These are phyloP conservation scores for Alaudala cheleensis DNA, from an alignment of 2,113 vertebrate genomes.

Conservation along the genomic window DNA sequence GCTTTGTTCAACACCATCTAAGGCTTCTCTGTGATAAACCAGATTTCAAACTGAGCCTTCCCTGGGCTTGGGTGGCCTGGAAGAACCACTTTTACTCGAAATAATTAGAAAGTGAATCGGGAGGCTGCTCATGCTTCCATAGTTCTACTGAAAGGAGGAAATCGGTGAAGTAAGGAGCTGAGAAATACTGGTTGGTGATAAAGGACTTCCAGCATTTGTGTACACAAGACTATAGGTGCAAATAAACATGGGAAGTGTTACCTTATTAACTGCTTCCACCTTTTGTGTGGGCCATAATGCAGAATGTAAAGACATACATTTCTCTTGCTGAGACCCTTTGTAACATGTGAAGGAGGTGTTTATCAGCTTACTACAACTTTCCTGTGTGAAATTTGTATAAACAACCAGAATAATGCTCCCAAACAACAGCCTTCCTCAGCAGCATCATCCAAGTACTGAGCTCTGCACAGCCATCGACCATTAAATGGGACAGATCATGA, in stretches of 20 bases:
- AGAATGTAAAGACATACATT: not conserved
- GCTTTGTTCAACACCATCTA: not conserved
- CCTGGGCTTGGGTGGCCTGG: not conserved
- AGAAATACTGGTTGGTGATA: not conserved
- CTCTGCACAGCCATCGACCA: not conserved
- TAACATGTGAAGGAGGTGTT: not conserved
- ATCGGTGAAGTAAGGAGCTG: not conserved
- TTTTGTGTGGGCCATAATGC: constrained; percentile 22
- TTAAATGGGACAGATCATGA: not conserved
- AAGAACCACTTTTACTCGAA: not conserved
- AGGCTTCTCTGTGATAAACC: not conserved
- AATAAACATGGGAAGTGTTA: constrained; percentile 26
- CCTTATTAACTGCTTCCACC: constrained; percentile 47
- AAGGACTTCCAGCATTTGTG: constrained; percentile 41
- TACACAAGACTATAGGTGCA: constrained; percentile 6
- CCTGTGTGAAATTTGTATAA: not conserved
- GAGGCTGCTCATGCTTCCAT: not conserved
- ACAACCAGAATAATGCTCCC: not conserved
- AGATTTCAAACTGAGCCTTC: not conserved
- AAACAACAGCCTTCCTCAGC: not conserved
- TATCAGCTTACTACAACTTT: constrained; percentile 32
- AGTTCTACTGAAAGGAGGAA: not conserved
- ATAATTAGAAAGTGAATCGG: constrained; percentile 2
- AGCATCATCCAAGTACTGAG: not conserved
- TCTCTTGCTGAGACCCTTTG: not conserved